Evolutionary conservation across 2,888 invertebrate species (phyloP), one percentile per base, ranked within the genome.

Genomic region (Eurois occulta): DNA sequence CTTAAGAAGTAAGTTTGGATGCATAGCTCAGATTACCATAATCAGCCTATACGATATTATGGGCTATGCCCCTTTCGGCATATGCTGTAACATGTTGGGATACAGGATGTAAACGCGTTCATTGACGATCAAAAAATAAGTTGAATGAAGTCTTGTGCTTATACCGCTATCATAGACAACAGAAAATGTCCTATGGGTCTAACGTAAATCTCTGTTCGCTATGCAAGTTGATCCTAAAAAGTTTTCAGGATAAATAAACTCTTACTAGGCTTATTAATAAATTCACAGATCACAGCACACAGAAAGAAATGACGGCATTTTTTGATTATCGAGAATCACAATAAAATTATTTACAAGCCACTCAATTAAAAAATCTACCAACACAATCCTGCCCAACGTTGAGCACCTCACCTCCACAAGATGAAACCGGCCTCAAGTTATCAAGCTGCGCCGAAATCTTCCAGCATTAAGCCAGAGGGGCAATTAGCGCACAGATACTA

Each of bases 401-500:
- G 58, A 70, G 58, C 52, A 78, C 52, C 74, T 69, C 87, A 52
- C 18, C 38, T 74, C 21, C 76, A 71, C 43, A 43, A 68, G 70
- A 77, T 69, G 64, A 43, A 66, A 60, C 66, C 55, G 79, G 73
- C 80, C 83, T 62, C 64, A 86, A 87, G 80, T 91, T 90, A 89
- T 89, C 90, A 77, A 75, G 69, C 80, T 69, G 72, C 73, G 74
- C 83, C 85, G 75, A 83, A 88, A 90, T 88, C 86, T 89, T 86
- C 85, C 87, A 79, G 80, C 92, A 90, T 92, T 92, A 92, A 91
- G 90, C 92, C 92, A 89, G 91, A 89, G 91, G 91, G 86, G 92
- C 91, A 94, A 94, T 95, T 94, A 94, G 90, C 88, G 87, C 87
- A 71, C 86, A 87, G 85, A 87, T 88, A 94, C 92, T 87, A 94